Evolutionary conservation across 2,797 vertebrate genomes (phyloP), one percentile per base, ranked within the genome.

Genomic region (Gallinago stenura): DNA sequence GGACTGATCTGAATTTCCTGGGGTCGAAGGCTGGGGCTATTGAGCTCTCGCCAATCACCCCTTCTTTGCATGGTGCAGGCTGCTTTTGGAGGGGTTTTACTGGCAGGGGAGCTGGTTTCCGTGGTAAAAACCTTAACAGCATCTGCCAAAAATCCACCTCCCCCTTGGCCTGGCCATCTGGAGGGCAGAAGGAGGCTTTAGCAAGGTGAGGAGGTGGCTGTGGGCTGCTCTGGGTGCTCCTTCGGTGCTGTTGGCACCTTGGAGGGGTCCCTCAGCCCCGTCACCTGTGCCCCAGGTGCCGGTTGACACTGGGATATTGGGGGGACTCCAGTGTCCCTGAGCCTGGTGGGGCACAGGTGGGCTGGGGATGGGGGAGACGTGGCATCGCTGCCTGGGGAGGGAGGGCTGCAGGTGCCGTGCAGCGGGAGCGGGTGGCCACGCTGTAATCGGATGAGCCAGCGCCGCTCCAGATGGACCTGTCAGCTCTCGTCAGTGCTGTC

Each of bases 351-450:
- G 22, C 43, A 33, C 37, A 61, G 69, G 20, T 45, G 39, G 65
- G 37, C 33, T 89, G 73, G 45, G 69, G 35, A 20, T n/a, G 11
- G 19, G 54, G 45, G 31, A 54, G 30, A 53, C 2, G 0, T 19
- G 48, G 62, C 51, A 20, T 83, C 0, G 4, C 37, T 51, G 39
- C 45, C 70, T 0, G 0, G 7, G 15, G 31, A 57, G 46, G 78
- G 54, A 57, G 60, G 41, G 53, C 51, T 83, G 43, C 0, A 2
- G 70, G 48, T 8, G 0, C 31, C 2, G 0, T 4, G 19, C 25
- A 1, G 15, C 0, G 0, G 22, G 51, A 58, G 14, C 0, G 37
- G 53, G 31, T 35, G 60, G 64, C 78, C 5, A 1, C 0, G 0
- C 62, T 50, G 57, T 96, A 94, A 95, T 96, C 39, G 57, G 97